Conservation (phyloP, 2,113 vertebrate species). For the Tragelaphus scriptus region DNA sequence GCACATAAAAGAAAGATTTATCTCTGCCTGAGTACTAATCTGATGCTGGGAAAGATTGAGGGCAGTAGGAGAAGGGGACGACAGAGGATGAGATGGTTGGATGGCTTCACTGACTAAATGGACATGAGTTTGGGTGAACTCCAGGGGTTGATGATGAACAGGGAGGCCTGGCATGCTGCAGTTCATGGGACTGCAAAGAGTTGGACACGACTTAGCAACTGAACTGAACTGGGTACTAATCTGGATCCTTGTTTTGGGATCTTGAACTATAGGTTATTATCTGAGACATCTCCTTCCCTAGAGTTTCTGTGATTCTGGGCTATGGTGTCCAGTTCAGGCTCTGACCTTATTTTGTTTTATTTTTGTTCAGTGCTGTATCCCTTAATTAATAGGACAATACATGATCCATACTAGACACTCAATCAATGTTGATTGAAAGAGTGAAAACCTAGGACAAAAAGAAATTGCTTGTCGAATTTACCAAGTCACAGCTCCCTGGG, state of each 20-base stretch:
- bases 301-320: not conserved
- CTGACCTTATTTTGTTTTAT: not conserved
- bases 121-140: not conserved
- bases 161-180: rapidly evolving
- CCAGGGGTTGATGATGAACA: not conserved
- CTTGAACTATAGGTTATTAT: not conserved
- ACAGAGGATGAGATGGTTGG: not conserved
- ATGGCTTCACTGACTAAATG: not conserved
- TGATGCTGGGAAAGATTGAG: not conserved
- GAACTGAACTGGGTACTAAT: not conserved
- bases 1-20: not conserved
- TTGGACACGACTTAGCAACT: not conserved
- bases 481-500: not conserved
- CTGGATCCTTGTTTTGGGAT: not conserved
- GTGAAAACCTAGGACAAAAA: not conserved
- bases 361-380: not conserved
- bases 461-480: not conserved
- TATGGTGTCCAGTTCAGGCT: not conserved
- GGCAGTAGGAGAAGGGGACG: not conserved
- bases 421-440: not conserved
- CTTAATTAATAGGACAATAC: not conserved
- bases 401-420: not conserved
- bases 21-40: not conserved
- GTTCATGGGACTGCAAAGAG: not conserved
- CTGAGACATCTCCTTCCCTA: not conserved